These are phyloP conservation scores for Drosophila ezoana DNA, from an alignment of 2,888 invertebrate genomes.

Conservation along the genomic window DNA sequence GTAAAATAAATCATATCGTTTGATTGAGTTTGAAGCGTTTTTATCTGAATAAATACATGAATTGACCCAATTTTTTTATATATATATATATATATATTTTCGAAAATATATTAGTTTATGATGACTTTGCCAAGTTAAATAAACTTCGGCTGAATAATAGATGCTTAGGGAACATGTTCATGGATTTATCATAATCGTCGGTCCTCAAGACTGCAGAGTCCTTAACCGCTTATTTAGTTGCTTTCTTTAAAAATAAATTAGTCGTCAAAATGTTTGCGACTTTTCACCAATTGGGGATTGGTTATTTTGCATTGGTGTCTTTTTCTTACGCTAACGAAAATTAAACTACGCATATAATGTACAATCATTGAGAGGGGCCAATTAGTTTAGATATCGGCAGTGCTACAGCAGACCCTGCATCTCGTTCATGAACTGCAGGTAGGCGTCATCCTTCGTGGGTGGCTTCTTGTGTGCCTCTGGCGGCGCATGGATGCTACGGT, in stretches of 20 bases:
- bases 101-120: no score
- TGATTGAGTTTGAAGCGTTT: not conserved
- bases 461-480: constrained; percentile 83
- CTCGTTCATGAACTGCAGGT: constrained; percentile 99
- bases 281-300: constrained; percentile 2
- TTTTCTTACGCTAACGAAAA: constrained; percentile 11
- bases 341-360: constrained; percentile 37
- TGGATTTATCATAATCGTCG: constrained; percentile 1
- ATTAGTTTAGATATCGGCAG: not conserved
- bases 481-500: constrained; percentile 53
- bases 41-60: not conserved
- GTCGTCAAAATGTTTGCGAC: not conserved
- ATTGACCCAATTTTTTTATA: no score
- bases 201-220: not conserved
- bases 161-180: not conserved
- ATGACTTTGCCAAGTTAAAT: not conserved
- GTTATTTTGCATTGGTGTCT: not conserved
- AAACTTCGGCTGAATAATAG: not conserved
- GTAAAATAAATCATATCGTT: no score
- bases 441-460: constrained; percentile 97
- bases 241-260: not conserved
- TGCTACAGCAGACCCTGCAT: constrained; percentile 95
- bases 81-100: no score
- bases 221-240: not conserved
- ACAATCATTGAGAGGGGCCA: constrained; percentile 10